Evolutionary conservation across 2,797 vertebrate species (phyloP), one percentile per base, ranked within the genome.

Genomic region (Danio choprae): DNA sequence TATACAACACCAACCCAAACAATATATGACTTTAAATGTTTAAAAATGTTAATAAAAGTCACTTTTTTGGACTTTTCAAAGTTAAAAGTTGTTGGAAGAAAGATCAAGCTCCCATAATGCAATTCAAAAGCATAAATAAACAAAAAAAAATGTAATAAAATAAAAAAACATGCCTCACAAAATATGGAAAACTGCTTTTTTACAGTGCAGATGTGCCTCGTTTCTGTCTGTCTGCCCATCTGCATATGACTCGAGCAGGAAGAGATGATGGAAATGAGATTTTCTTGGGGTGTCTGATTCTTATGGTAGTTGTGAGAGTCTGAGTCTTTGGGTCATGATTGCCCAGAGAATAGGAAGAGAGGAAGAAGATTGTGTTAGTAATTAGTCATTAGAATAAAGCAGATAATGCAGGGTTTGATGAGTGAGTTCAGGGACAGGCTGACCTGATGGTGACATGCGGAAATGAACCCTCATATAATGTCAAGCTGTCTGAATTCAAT

Each of bases 221-320:
- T 36, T 16, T 51, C 13, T 5, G 18, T 20, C 7, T 40, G 8
- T 15, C 6, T 41, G 46, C 72, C 70, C 13, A 41, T 41, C 46
- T 62, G 44, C 3, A 15, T 74, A 22, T 0, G 2, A n/a, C 41
- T 11, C 29, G 40, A 58, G 53, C n/a, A 56, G 69, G 41, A n/a
- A 22, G 5, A 18, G 2, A 22, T n/a, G 53, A 56, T 22, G 40
- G 43, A 41, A 71, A 40, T 56, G 0, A 15, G 51, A 59, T 15
- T 51, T 64, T 65, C 13, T 38, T 55, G 60, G 38, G 15, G 64
- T 75, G 59, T 63, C 36, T 74, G 29, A 36, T 11, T 50, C n/a
- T 4, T 6, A 7, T 62, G 44, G 44, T 50, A 29, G 56, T 74
- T 75, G 46, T 22, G 40, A 73, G 5, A 11, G 62, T 36, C 62